Evolutionary conservation across 2,113 vertebrate species (phyloP), one percentile per base, ranked within the genome.

Genomic region (Vulpes vulpes): DNA sequence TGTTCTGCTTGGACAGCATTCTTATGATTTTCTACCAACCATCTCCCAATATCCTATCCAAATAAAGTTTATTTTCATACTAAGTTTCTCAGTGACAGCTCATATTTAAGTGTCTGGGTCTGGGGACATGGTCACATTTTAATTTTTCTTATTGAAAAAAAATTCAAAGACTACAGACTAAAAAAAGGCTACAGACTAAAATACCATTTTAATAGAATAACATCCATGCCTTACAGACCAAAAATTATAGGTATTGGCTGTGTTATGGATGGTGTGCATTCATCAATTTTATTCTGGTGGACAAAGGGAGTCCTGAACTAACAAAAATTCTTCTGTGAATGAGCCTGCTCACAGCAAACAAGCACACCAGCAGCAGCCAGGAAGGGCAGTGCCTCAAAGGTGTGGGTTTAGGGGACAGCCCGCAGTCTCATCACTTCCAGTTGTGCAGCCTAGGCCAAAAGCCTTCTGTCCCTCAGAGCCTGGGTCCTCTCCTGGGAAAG

Each of bases 1-100:
- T 82, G 20, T 82, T 93, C 78, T 94, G 65, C 73, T 84, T 92
- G 8, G 19, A 96, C 91, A 97, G 65, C 57, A 73, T 59, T 83
- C 43, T 55, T 85, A 53, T 32, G 96, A 85, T 73, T 64, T 95
- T 86, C n/a, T 94, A 64, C 94, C 92, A 80, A 88, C 19, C 35
- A 94, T 71, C 59, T 88, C 30, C 71, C 49, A 89, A 15, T 85
- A 92, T 38, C 27, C 20, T 92, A 73, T 16, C 38, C 84, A 90
- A 87, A 60, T 87, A 57, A 78, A 38, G 38, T 51, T 92, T 79
- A 65, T 87, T 87, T 32, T 96, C 84, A 93, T 84, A 84, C 8
- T 80, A 71, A 65, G 55, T 79, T 22, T 95, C 35, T 83, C 49
- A 65, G 38, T 49, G 81, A 74, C 64, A 53, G 51, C 38, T 96